phyloP scores from a whole-genome alignment of 2,113 vertebrate species.

The Otus sunia region DNA sequence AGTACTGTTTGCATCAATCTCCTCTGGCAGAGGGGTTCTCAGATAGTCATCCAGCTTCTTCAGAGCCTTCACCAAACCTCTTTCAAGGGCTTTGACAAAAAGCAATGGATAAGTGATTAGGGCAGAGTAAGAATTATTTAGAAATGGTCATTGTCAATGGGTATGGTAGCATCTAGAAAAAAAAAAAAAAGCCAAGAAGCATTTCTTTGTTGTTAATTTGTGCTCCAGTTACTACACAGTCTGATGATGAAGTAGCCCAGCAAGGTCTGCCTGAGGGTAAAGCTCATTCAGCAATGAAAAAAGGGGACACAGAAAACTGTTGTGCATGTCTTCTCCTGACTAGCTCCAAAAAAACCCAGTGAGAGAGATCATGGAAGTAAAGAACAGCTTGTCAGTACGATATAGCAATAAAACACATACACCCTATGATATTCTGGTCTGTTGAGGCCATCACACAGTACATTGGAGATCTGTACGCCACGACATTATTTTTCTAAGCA shows the following conservation, averaged over 20 bases:
- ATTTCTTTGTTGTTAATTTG: neutral
- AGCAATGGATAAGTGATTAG: neutral
- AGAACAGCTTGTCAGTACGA: neutral
- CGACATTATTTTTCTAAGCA: neutral
- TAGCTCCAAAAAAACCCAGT: neutral
- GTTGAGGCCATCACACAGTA: neutral
- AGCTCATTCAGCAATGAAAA: neutral
- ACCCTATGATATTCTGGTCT: neutral
- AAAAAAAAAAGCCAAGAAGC: neutral
- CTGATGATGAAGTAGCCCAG: neutral
- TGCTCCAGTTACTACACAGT: neutral
- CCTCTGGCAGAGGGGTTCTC: conserved; percentile 86
- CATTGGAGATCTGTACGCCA: neutral
- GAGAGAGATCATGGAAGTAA: neutral
- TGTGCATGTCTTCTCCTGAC: neutral
- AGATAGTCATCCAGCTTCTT: conserved; percentile 93
- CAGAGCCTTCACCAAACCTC: conserved; percentile 84
- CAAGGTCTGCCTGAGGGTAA: neutral
- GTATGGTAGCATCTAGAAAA: neutral
- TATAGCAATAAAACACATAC: neutral
- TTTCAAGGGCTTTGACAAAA: conserved; percentile 81
- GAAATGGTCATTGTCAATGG: neutral
- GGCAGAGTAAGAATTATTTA: neutral
- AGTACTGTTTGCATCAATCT: conserved; percentile 84
- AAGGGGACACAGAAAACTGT: neutral